phyloP scores from a whole-genome alignment of 2,797 vertebrate genomes.

The Cephalopachus bancanus region DNA sequence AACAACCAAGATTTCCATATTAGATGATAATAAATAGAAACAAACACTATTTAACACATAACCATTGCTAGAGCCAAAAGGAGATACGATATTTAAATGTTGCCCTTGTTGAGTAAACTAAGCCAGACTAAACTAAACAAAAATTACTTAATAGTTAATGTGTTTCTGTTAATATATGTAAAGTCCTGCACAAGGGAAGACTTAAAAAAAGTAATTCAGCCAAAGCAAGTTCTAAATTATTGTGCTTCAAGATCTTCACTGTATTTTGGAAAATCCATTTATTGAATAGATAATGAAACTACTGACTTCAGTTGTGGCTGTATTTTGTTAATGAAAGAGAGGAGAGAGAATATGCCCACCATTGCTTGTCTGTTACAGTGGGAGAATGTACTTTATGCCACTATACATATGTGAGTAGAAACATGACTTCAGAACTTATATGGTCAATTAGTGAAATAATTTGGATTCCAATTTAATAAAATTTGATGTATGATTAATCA shows the following conservation, averaged over 20 bases:
- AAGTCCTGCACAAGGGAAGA: background rate
- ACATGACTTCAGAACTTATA: background rate
- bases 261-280: background rate
- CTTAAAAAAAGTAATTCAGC: background rate
- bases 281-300: background rate
- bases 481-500: background rate
- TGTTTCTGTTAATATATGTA: background rate
- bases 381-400: background rate
- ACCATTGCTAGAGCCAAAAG: background rate
- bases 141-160: background rate
- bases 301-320: background rate
- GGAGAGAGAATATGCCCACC: background rate
- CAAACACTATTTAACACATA: background rate
- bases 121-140: slow-evolving; percentile 18
- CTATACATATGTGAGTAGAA: background rate
- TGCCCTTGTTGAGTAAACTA: background rate
- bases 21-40: slow-evolving; percentile 23
- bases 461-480: background rate
- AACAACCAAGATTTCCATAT: background rate
- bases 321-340: background rate
- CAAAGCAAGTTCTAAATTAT: background rate
- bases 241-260: background rate
- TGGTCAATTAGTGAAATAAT: background rate
- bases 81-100: background rate
- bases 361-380: background rate